A percentile compares a stretch with the other conserved stretches of the same genome.
These are phyloP conservation scores for Drosophila neutralis DNA, from an alignment of 2,888 invertebrate genomes.

Conservation along the genomic window DNA sequence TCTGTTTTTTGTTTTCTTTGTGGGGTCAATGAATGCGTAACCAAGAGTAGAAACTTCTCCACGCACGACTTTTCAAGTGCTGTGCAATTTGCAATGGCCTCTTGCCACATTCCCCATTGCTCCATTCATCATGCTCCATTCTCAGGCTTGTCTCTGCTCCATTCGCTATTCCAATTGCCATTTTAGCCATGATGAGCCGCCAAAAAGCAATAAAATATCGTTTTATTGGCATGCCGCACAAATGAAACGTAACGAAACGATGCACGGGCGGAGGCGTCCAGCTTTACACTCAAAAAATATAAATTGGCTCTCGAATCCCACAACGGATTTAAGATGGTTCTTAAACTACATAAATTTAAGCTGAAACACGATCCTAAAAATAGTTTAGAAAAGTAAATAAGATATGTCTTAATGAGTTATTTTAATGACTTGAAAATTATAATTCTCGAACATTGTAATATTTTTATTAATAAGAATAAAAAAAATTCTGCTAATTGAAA, in stretches of 20 bases:
- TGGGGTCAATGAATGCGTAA: conserved; percentile 43
- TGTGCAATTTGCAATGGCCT: conserved; percentile 61
- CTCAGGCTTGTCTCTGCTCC: conserved; percentile 1
- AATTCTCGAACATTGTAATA: neutral
- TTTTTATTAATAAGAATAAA: too few relatives aligned
- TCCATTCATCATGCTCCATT: conserved; percentile 33
- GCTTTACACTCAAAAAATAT: neutral
- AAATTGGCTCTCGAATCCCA: neutral
- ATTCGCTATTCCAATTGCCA: conserved; percentile 41
- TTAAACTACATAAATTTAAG: neutral
- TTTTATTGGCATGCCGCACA: conserved; percentile 75
- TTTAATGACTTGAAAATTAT: neutral
- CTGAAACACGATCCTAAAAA: neutral
- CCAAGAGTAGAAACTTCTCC: conserved; percentile 30
- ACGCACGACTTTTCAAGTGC: conserved; percentile 62
- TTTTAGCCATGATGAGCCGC: conserved; percentile 79
- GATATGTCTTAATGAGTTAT: too few relatives aligned
- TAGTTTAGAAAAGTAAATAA: neutral
- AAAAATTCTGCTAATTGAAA: neutral
- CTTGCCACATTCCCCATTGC: conserved; percentile 38
- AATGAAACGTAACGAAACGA: conserved; percentile 27
- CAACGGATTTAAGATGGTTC: neutral
- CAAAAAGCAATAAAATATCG: conserved; percentile 82
- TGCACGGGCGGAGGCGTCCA: conserved; percentile 14
- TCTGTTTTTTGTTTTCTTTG: conserved; percentile 15